A percentile compares a stretch with the other conserved stretches of the same genome.
phyloP scores from a whole-genome alignment of 1,140 invertebrate species.

The Melanaphis sacchari region DNA sequence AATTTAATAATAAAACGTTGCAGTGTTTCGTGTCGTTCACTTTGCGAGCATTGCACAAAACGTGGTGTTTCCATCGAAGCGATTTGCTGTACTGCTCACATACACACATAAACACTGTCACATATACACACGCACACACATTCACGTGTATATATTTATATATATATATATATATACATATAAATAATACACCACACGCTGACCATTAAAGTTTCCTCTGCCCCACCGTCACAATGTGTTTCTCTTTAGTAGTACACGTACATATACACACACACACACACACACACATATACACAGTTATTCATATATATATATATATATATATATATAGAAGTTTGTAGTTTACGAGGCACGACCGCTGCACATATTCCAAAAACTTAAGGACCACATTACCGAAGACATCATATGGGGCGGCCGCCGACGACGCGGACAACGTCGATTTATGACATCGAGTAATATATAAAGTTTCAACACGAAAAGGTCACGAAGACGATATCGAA shows the following conservation, averaged over 20 bases:
- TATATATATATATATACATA: not conserved
- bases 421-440: not conserved
- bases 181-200: slow-evolving; percentile 5
- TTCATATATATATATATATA: not conserved
- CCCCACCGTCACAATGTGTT: not conserved
- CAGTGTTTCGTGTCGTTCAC: not conserved
- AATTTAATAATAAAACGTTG: slow-evolving; percentile 17
- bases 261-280: not conserved
- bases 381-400: slow-evolving; percentile 20
- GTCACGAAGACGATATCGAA: not conserved
- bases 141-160: too few relatives aligned
- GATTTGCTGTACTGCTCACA: not conserved
- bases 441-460: slow-evolving; percentile 14
- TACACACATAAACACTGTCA: too few relatives aligned
- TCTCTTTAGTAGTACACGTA: not conserved
- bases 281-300: not conserved
- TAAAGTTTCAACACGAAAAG: slow-evolving; percentile 16
- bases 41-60: not conserved
- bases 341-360: slow-evolving; percentile 19
- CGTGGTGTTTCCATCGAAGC: not conserved
- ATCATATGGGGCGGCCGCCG: not conserved
- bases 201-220: not conserved
- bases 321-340: not conserved
- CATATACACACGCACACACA: too few relatives aligned
- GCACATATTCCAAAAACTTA: slow-evolving; percentile 27